Percentiles rank a stretch among this genome's conserved stretches.
phyloP scores from a whole-genome alignment of 1,140 invertebrate species.

The Acromyrmex heyeri region DNA sequence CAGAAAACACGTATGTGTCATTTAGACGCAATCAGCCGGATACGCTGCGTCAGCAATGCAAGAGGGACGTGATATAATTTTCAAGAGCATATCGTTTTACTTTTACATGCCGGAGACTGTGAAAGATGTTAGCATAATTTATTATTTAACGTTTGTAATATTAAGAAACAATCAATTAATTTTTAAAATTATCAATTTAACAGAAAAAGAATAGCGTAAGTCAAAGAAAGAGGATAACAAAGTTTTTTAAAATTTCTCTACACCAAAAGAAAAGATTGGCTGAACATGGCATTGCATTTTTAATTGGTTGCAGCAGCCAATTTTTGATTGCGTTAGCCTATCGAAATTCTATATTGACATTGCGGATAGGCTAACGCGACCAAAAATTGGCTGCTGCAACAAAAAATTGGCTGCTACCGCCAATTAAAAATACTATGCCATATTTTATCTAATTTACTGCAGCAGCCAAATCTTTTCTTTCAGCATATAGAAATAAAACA shows the following conservation, averaged over 20 bases:
- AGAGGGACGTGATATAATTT: slow-evolving; percentile 42
- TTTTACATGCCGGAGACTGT: neutral
- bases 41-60: slow-evolving; percentile 35
- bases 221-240: neutral
- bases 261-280: no score
- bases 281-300: no score
- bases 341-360: no score
- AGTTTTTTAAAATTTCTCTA: no score
- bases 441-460: no score
- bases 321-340: no score
- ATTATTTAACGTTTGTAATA: neutral
- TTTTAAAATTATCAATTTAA: neutral
- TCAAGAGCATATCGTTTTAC: neutral
- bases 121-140: slow-evolving; percentile 14
- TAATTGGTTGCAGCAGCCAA: no score
- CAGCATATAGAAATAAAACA: neutral
- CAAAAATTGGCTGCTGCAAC: no score
- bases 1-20: slow-evolving; percentile 49
- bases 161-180: neutral
- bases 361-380: no score
- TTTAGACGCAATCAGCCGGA: slow-evolving; percentile 48
- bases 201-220: neutral
- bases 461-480: no score
- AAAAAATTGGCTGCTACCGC: no score
- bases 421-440: no score